Evolutionary conservation across 2,797 vertebrate genomes (phyloP).

Genomic region (Peromyscus attwateri): DNA sequence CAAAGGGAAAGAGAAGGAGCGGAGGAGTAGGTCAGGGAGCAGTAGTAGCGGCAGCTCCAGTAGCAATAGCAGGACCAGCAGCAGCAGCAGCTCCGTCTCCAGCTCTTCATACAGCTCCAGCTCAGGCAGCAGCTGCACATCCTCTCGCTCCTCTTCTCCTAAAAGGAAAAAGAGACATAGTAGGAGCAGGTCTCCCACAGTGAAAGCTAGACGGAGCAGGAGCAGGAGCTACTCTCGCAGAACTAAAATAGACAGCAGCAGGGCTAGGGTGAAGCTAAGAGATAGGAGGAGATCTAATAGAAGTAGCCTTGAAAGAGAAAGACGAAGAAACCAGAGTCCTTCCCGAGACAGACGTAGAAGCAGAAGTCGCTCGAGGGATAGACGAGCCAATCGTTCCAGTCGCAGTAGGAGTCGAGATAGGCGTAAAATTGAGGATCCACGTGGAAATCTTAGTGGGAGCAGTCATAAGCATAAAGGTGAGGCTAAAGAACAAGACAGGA

Average conservation of each 20-base stretch:
- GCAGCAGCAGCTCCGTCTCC: conserved; percentile 93
- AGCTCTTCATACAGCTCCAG: conserved; percentile 96
- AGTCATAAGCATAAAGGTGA: conserved; percentile 95
- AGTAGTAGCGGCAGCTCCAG: conserved; percentile 95
- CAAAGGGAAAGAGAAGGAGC: conserved; percentile 91
- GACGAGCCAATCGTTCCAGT: conserved; percentile 89
- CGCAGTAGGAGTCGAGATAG: conserved; percentile 92
- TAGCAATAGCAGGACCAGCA: conserved; percentile 92
- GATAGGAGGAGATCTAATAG: conserved; percentile 93
- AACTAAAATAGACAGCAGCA: conserved; percentile 91
- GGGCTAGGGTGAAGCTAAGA: conserved; percentile 91
- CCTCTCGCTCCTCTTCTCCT: conserved; percentile 94
- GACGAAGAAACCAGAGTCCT: conserved; percentile 92
- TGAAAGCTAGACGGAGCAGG: conserved; percentile 92
- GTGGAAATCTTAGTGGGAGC: conserved; percentile 92
- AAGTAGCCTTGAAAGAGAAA: conserved; percentile 91
- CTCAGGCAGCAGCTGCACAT: conserved; percentile 94
- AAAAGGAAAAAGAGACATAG: conserved; percentile 95
- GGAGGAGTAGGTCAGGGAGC: conserved; percentile 92
- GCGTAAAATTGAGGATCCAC: conserved; percentile 90
- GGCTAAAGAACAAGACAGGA: conserved; percentile 95
- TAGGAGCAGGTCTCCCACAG: conserved; percentile 93
- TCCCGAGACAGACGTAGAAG: conserved; percentile 92
- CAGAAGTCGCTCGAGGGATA: conserved; percentile 93
- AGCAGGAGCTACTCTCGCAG: conserved; percentile 94